Base-by-base conservation (phyloP, 2,888 invertebrate species). In the Teinopalpus imperialis region DNA sequence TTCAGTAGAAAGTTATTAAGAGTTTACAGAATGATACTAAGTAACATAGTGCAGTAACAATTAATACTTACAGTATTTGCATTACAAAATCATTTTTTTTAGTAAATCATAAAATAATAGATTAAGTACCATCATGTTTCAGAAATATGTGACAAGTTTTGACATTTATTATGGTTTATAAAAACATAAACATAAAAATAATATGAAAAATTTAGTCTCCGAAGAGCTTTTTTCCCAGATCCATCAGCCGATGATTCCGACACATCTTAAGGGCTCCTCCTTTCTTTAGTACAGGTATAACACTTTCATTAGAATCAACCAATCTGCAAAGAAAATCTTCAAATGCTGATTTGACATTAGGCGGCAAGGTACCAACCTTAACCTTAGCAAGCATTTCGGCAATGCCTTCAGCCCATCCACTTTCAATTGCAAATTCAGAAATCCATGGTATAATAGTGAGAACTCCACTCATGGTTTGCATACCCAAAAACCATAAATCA, bases 371-470 rank as follows among this genome's bases (percentile, higher is more conserved):
- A 40, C 95, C 96, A 57, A 94, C 91, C 80, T 94, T 95, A 0
- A 97, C 96, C 81, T 95, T 94, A 52, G 92, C 92, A 54, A 97
- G 87, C 59, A 94, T 94, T 63, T 93, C 93, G 39, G 96, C 90
- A 43, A 97, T 96, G 6, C 96, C 97, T 69, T 95, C 94, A 2
- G 95, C 94, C 96, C 97, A 97, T n/a, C 97, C 97, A 70, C 96
- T 96, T 64, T 97, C 97, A 49, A 97, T 93, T 2, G 96, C 94
- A 79, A 97, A 97, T 64, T 97, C 96, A 0, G 95, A 95, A 51
- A 97, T 93, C 97, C 97, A 97, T 2, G 96, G 95, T 50, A 97
- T 92, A 49, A 93, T 91, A 9, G 95, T 92, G 26, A 97, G 79
- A 0, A 97, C 93, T 20, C 93, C 92, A 64, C 95, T 93, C 90